Evolutionary conservation across 2,888 invertebrate species (phyloP).

Genomic region (Sarcophaga caerulescens): DNA sequence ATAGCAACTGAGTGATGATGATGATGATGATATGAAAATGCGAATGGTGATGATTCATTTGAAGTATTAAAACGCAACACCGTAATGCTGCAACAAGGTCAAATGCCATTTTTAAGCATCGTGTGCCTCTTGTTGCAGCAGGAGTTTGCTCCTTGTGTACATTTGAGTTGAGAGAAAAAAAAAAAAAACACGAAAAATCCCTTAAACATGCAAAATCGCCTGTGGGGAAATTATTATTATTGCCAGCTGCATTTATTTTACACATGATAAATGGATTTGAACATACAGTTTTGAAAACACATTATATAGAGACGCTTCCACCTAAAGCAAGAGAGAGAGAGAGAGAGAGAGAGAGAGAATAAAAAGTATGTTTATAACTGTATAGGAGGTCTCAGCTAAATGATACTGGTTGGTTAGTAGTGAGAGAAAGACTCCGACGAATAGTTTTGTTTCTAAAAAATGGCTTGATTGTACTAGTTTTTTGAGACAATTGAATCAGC

Average conservation of each 20-base stretch:
- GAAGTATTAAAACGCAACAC: background rate
- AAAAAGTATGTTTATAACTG: too few species aligned
- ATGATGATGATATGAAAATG: background rate
- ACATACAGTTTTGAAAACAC: background rate
- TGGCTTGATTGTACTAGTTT: too few species aligned
- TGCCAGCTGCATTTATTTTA: constrained; percentile 37
- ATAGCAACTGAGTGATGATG: too few species aligned
- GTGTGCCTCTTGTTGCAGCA: background rate
- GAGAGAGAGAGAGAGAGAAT: too few species aligned
- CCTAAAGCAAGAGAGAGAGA: too few species aligned
- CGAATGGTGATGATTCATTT: background rate
- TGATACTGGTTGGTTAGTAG: too few species aligned
- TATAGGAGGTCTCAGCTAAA: too few species aligned
- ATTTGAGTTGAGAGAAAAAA: background rate
- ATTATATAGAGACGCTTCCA: too few species aligned
- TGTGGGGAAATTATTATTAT: background rate
- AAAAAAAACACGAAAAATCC: constrained; percentile 11
- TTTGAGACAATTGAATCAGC: too few species aligned
- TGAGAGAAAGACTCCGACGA: too few species aligned
- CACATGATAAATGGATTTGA: background rate
- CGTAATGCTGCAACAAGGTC: constrained; percentile 15
- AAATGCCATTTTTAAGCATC: background rate
- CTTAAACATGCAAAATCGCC: constrained; percentile 33
- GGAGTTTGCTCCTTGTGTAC: background rate
- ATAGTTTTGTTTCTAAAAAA: too few species aligned